Base-by-base conservation (phyloP, 2,888 invertebrate species). In the Cyclophora albipunctata region DNA sequence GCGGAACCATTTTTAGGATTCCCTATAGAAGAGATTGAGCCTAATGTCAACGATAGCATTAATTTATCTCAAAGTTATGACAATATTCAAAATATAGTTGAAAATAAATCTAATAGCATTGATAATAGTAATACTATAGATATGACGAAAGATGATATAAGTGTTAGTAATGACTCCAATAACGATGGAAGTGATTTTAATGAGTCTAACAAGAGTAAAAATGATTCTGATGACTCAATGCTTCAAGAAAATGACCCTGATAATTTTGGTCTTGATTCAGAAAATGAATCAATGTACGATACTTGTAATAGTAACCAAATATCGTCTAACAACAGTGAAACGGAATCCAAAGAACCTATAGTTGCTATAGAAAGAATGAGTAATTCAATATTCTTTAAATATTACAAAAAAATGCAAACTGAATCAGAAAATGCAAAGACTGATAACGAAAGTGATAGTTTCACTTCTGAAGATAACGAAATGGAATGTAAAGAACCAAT, bases 231-330 rank as follows among this genome's bases (percentile, higher is more conserved):
- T 20, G 20, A 20, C 20, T 20, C 20, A 20, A 20, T 20, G 20
- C 20, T 20, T 20, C 20, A 20, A 37, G 37, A 37, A 37, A 37
- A 37, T 37, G 37, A 4, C 5, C 5, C 37, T 37, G 37, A 37
- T 37, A 5, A 37, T 5, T 37, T 5, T 37, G 4, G 37, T 37
- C 37, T 37, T 43, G 56, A 54, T 53, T 47, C 54, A 43, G 70
- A 75, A 34, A 67, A 59, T 54, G 65, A 71, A 59, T 83, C 83
- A 40, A 56, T 71, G 45, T 86, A 84, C 76, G 78, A 84, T 53
- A 83, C 84, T 51, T 86, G 85, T 59, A 67, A 73, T 52, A 81
- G 78, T 71, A 76, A 76, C 7, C 60, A 64, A 67, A 58, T 62
- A 57, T 59, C 55, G 50, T 45, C n/a, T 42, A n/a, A 5, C 43